phyloP scores from a whole-genome alignment of 2,113 vertebrate genomes.

The Petrocephalus microphthalmus region DNA sequence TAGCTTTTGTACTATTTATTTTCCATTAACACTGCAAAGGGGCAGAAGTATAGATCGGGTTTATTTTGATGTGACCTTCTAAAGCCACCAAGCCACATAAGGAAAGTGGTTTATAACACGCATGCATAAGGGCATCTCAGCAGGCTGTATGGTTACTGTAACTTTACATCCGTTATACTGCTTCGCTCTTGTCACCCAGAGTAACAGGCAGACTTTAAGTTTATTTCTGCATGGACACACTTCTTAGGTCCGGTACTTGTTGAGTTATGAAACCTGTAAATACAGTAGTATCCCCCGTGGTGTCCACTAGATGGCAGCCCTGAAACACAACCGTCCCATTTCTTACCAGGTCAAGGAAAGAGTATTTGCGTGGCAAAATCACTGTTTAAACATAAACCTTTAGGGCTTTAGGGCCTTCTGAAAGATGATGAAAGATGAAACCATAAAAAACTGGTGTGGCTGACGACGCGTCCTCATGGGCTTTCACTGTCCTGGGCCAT shows the following conservation, averaged over 20 bases:
- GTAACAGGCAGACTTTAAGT: background rate
- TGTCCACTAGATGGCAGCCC: conserved; percentile 11
- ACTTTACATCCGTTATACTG: background rate
- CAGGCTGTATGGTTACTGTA: background rate
- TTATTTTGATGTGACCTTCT: background rate
- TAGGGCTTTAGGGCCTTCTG: background rate
- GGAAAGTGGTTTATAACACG: background rate
- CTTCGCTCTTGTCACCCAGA: background rate
- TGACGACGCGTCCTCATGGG: background rate
- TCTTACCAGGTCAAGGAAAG: background rate
- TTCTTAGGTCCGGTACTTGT: background rate
- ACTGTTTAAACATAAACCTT: background rate
- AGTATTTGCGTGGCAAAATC: background rate
- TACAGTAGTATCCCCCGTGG: background rate
- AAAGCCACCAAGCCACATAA: background rate
- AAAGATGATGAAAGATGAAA: background rate
- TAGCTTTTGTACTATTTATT: background rate
- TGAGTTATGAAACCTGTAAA: background rate
- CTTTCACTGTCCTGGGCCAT: background rate
- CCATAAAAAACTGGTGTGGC: background rate
- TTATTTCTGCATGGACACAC: background rate
- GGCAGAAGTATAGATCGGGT: background rate
- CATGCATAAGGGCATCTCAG: background rate
- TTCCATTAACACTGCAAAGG: background rate
- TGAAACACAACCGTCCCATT: background rate